phyloP scores from a whole-genome alignment of 2,888 invertebrate genomes.

The Silvanus unidentatus region DNA sequence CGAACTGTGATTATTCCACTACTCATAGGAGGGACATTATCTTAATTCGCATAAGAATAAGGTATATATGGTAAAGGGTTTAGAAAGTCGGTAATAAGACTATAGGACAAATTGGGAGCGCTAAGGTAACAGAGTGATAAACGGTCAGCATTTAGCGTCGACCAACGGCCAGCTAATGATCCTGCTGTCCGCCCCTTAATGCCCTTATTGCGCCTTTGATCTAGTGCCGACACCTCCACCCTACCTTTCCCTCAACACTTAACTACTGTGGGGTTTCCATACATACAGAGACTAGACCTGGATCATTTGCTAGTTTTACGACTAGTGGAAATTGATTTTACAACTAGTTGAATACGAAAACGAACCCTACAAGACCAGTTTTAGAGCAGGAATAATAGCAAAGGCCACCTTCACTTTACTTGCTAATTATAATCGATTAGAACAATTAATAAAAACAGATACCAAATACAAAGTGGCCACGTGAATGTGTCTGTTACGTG shows the following conservation, averaged over 20 bases:
- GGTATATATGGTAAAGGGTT: no score
- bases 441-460: no score
- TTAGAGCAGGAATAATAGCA: no score
- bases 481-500: no score
- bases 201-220: constrained; percentile 47
- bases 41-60: no score
- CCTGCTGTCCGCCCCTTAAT: constrained; percentile 43
- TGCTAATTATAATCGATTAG: no score
- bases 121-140: constrained; percentile 45
- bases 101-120: constrained; percentile 46
- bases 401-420: no score
- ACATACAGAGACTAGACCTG: neutral
- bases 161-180: constrained; percentile 45
- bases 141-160: constrained; percentile 41
- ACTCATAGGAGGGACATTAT: no score
- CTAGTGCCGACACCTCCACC: constrained; percentile 41
- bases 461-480: no score
- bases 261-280: neutral
- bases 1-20: constrained; percentile 35
- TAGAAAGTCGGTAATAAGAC: constrained; percentile 21
- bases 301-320: neutral
- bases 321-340: constrained; percentile 1
- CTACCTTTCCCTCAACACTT: constrained; percentile 11
- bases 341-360: neutral
- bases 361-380: no score